These are phyloP conservation scores for Drosophila fuyamai DNA, from an alignment of 1,140 invertebrate genomes.

Conservation along the genomic window DNA sequence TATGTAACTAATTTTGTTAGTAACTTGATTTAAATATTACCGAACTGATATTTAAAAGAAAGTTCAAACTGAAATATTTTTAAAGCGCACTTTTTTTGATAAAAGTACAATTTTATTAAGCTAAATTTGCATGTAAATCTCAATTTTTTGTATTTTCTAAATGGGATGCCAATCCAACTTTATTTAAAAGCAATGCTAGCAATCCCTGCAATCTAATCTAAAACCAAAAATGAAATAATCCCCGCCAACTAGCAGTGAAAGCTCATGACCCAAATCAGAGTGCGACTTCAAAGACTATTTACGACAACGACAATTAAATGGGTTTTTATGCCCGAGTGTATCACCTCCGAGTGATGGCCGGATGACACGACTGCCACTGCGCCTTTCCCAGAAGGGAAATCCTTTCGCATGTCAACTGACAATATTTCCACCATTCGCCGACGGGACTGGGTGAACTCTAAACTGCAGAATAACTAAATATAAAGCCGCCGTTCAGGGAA, in stretches of 20 bases:
- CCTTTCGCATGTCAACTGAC: constrained; percentile 75
- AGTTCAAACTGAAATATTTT: too few relatives aligned
- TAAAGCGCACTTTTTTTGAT: too few relatives aligned
- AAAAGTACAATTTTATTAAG: too few relatives aligned
- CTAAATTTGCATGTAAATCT: too few relatives aligned
- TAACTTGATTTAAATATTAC: too few relatives aligned
- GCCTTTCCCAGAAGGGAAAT: constrained; percentile 61
- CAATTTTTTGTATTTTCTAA: too few relatives aligned
- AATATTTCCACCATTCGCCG: constrained; percentile 51
- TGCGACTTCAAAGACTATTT: constrained; percentile 42
- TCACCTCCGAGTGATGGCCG: constrained; percentile 37
- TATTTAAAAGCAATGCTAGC: too few relatives aligned
- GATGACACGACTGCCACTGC: constrained; percentile 31
- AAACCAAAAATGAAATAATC: neutral
- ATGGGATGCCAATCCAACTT: too few relatives aligned
- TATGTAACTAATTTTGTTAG: too few relatives aligned
- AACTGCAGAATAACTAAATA: constrained; percentile 42
- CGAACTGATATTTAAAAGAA: too few relatives aligned
- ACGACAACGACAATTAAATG: constrained; percentile 49
- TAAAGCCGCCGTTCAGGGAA: constrained; percentile 47
- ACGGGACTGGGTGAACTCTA: constrained; percentile 35
- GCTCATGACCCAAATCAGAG: constrained; percentile 44
- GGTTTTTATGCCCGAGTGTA: constrained; percentile 34
- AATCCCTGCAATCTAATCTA: constrained; percentile 8
- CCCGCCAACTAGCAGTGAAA: constrained; percentile 10